Conservation (phyloP, 2,113 vertebrate genomes). For the Prionailurus viverrinus region DNA sequence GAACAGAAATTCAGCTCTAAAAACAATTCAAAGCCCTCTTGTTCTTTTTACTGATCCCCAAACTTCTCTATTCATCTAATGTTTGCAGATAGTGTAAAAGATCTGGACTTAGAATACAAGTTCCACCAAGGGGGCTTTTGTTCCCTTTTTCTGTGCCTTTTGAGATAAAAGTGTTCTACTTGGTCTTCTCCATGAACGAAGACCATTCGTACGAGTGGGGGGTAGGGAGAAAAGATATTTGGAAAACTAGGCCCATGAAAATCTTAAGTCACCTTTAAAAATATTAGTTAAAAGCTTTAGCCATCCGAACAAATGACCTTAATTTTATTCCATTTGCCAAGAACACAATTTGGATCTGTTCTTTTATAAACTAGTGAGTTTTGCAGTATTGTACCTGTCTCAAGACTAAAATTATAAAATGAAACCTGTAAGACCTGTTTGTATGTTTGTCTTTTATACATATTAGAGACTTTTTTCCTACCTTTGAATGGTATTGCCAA, state of each 20-base stretch:
- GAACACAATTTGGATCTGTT: not conserved
- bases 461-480: not conserved
- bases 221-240: not conserved
- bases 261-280: not conserved
- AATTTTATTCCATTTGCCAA: not conserved
- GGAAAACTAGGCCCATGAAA: not conserved
- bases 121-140: not conserved
- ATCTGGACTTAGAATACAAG: not conserved
- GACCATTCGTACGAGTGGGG: not conserved
- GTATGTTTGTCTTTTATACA: not conserved
- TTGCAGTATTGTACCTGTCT: not conserved
- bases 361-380: not conserved
- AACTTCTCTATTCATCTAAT: not conserved
- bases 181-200: not conserved
- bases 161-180: not conserved
- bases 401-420: not conserved
- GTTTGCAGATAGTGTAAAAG: not conserved
- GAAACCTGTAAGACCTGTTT: not conserved
- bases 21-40: not conserved
- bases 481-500: not conserved
- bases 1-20: not conserved
- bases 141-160: not conserved
- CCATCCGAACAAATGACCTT: not conserved
- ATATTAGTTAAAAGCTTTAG: not conserved
- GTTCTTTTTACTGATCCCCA: not conserved